Evolutionary conservation across 2,888 invertebrate genomes (phyloP), one percentile per base, ranked within the genome.

Genomic region (Oscheius sp.): DNA sequence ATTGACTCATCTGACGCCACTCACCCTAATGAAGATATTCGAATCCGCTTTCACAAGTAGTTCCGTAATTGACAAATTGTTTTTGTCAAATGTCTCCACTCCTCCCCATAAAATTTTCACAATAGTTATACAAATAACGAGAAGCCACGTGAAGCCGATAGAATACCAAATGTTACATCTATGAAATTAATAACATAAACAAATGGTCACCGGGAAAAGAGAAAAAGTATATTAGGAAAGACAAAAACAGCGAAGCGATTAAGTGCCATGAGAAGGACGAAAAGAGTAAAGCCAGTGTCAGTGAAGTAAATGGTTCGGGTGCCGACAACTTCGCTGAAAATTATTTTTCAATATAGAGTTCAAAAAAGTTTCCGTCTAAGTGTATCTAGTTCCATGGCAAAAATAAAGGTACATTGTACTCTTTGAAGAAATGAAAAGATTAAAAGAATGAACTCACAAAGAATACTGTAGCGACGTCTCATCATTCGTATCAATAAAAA

Each of bases 191-290:
- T 41, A n/a, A 14, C 32, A 54, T 38, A 9, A n/a, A 28, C 17
- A 17, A n/a, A 32, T 32, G 38, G n/a, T 22, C 28, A 30, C 47
- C 49, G 33, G 12, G 62, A 33, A 45, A 62, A 49, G 20, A 62
- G 20, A 20, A 14, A n/a, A 3, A 62, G 28, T 28, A 36, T 22
- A 5, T 28, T 28, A 3, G 64, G 64, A 9, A 20, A 6, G 30
- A 64, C 64, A 33, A 64, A 64, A 17, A 64, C 64, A 26, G 51
- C 64, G 28, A 64, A 64, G n/a, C 64, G 33, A 17, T 64, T 64
- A 41, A 64, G 41, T 6, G 64, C 64, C 64, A 64, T 64, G 9
- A 64, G 64, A 9, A 64, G 33, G 17, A 64, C 41, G 26, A 64
- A 64, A 14, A 64, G 26, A 24, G 51, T 41, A 12, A 41, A 33